Evolutionary conservation across 2,113 vertebrate species (phyloP).

Genomic region (Beaufortia kweichowensis): DNA sequence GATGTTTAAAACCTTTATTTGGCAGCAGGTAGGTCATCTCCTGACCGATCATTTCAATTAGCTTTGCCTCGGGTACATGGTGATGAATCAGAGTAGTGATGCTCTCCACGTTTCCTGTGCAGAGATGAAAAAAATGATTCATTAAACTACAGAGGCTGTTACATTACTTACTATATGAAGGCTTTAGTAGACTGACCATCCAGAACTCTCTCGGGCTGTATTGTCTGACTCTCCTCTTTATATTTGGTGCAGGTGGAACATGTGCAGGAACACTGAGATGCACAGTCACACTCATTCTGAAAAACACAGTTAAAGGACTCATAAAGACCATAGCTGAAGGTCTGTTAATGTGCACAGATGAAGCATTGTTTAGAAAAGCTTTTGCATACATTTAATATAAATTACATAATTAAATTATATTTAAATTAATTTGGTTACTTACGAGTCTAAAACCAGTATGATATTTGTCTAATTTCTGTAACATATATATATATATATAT

Average conservation of each 20-base stretch:
- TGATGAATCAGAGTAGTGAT: constrained; percentile 86
- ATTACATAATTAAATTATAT: too few species aligned
- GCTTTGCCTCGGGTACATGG: constrained; percentile 90
- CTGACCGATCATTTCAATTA: constrained; percentile 92
- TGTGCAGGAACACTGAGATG: constrained; percentile 82
- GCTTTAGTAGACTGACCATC: constrained; percentile 77
- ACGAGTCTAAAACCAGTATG: too few species aligned
- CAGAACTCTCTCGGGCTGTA: constrained; percentile 76
- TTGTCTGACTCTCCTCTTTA: constrained; percentile 69
- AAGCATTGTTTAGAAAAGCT: too few species aligned
- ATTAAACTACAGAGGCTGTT: neutral
- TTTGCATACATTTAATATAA: too few species aligned
- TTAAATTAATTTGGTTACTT: too few species aligned
- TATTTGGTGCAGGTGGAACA: constrained; percentile 78
- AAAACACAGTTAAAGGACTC: neutral
- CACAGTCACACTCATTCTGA: constrained; percentile 82
- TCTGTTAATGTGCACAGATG: neutral
- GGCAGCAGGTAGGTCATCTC: constrained; percentile 92
- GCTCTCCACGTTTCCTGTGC: constrained; percentile 70
- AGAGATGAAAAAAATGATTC: neutral
- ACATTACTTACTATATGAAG: neutral
- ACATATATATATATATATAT: too few species aligned
- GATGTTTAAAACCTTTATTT: constrained; percentile 90
- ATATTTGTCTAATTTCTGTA: too few species aligned
- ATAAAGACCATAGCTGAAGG: neutral